phyloP scores from a whole-genome alignment of 2,113 vertebrate genomes.

The Hippoglossus stenolepis region DNA sequence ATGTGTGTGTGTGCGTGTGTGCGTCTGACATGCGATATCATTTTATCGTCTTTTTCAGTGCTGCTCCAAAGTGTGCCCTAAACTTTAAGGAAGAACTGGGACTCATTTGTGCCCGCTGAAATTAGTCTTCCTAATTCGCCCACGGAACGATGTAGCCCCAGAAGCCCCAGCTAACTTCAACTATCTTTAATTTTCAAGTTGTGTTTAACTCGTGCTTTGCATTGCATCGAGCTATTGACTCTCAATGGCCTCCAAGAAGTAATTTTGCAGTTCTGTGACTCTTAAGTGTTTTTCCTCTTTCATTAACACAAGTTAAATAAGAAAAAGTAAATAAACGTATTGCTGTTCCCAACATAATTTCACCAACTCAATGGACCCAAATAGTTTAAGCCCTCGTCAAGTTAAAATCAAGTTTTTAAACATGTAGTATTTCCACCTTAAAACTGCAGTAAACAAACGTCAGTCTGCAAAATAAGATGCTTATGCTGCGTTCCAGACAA shows the following conservation, averaged over 20 bases:
- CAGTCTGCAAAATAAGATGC: too few relatives aligned
- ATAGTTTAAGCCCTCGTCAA: too few relatives aligned
- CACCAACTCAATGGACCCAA: too few relatives aligned
- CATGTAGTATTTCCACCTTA: too few relatives aligned
- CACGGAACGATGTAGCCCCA: not conserved
- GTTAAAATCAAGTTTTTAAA: too few relatives aligned
- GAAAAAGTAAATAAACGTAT: not conserved
- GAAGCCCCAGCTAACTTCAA: not conserved
- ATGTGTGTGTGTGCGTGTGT: not conserved
- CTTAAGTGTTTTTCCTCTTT: not conserved
- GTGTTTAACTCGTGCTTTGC: not conserved
- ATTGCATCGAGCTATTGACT: conserved; percentile 2
- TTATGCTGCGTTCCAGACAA: too few relatives aligned
- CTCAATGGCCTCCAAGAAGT: not conserved
- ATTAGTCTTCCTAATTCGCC: conserved; percentile 27
- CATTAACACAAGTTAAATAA: not conserved
- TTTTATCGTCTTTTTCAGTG: not conserved
- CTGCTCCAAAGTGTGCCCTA: conserved; percentile 8
- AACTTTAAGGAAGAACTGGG: conserved; percentile 17
- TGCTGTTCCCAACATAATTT: too few relatives aligned
- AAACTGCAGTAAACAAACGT: too few relatives aligned
- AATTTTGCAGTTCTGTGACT: not conserved
- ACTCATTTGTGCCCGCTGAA: conserved; percentile 21
- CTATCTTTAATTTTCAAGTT: not conserved
- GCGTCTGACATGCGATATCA: not conserved